These are phyloP conservation scores for Bursaphelenchus okinawaensis DNA, from an alignment of 2,888 invertebrate genomes.

Conservation along the genomic window DNA sequence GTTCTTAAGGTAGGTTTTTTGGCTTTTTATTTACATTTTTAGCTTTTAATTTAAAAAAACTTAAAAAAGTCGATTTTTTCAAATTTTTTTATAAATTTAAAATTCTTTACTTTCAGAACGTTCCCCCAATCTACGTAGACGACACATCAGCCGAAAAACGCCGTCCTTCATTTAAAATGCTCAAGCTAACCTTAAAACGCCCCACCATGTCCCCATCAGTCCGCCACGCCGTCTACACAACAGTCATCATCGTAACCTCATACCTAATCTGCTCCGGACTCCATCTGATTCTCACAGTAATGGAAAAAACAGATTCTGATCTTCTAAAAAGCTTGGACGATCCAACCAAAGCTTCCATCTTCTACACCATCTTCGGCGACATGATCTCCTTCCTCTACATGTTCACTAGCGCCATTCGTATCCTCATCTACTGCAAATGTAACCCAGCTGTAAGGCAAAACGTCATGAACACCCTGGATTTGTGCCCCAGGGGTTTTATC, in stretches of 20 bases:
- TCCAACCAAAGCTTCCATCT: conserved; percentile 35
- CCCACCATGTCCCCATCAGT: conserved; percentile 17
- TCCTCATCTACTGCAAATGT: conserved; percentile 45
- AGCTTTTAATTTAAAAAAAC: no score
- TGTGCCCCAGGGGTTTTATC: background rate
- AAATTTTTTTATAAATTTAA: background rate
- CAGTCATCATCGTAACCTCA: conserved; percentile 44
- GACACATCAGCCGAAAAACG: background rate
- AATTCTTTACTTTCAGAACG: no score
- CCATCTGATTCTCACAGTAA: conserved; percentile 34
- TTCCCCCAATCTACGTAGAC: background rate
- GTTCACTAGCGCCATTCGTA: conserved; percentile 37
- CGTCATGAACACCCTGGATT: conserved; percentile 4
- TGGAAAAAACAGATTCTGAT: conserved; percentile 22
- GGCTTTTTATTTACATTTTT: no score
- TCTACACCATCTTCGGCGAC: conserved; percentile 46
- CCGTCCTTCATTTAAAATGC: background rate
- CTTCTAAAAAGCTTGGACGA: conserved; percentile 27
- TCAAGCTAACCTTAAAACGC: background rate
- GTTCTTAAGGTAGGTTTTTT: background rate
- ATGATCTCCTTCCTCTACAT: conserved; percentile 39
- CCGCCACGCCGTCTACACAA: conserved; percentile 43
- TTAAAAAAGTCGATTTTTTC: background rate
- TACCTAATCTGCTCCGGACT: conserved; percentile 44
- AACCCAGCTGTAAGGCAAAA: conserved; percentile 18